A percentile compares a stretch with the other conserved stretches of the same genome.
phyloP scores from a whole-genome alignment of 2,888 invertebrate genomes.

The Glaucopsyche alexis region DNA sequence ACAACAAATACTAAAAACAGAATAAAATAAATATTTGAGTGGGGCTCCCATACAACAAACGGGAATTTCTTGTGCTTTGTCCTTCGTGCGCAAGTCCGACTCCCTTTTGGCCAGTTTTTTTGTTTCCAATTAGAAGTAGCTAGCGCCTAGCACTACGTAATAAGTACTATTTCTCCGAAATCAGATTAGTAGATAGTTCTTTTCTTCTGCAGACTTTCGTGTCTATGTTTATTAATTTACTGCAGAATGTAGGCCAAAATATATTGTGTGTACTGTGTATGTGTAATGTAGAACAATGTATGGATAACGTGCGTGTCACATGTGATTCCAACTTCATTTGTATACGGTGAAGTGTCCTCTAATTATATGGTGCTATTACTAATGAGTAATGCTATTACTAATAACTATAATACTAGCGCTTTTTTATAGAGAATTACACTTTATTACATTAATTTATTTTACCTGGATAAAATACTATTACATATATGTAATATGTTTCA shows the following conservation, averaged over 20 bases:
- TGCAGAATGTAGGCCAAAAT: slow-evolving; percentile 10
- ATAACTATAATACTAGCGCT: neutral
- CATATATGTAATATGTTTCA: too few species aligned
- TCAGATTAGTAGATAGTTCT: too few species aligned
- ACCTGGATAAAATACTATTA: neutral
- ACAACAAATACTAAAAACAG: too few species aligned
- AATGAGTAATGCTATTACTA: neutral
- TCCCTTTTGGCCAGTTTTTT: too few species aligned
- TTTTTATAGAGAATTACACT: neutral
- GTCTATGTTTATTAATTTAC: neutral
- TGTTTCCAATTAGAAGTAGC: too few species aligned
- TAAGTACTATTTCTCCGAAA: too few species aligned
- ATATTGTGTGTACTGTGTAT: neutral
- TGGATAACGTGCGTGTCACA: neutral
- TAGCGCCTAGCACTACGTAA: too few species aligned
- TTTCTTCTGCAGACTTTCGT: neutral
- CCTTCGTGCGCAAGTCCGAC: too few species aligned
- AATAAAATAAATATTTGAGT: too few species aligned
- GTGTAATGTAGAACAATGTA: neutral
- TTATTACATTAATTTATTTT: neutral
- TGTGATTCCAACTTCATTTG: neutral
- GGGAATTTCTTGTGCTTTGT: too few species aligned
- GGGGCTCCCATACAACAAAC: too few species aligned
- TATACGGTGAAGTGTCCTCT: slow-evolving; percentile 15
- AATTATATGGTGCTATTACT: slow-evolving; percentile 3